Evolutionary conservation across 2,113 vertebrate genomes (phyloP).

Genomic region (Athene noctua): DNA sequence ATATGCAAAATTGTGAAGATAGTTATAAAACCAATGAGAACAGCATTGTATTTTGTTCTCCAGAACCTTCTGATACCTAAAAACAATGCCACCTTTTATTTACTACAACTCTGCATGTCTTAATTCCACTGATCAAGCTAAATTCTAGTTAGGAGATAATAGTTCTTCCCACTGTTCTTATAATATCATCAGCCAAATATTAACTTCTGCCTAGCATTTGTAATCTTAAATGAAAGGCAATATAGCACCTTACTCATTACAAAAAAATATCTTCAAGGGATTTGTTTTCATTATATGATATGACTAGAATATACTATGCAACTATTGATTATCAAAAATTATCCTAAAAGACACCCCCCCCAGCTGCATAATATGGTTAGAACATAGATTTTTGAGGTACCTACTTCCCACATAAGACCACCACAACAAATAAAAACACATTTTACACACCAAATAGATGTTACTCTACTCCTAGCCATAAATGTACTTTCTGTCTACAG

Average conservation of each 20-base stretch:
- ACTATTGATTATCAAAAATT: background rate
- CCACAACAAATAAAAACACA: background rate
- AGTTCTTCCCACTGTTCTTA: background rate
- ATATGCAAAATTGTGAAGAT: background rate
- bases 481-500: background rate
- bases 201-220: background rate
- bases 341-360: background rate
- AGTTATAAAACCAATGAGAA: background rate
- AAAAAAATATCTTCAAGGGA: background rate
- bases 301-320: background rate
- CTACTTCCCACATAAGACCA: background rate
- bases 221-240: background rate
- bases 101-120: background rate
- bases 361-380: background rate
- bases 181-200: background rate
- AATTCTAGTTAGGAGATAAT: background rate
- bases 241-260: background rate
- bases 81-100: background rate
- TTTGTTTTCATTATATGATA: background rate
- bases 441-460: background rate
- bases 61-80: background rate
- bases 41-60: background rate
- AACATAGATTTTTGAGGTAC: background rate
- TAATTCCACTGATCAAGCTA: background rate
- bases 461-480: background rate